Evolutionary conservation across 2,113 vertebrate species (phyloP), one percentile per base, ranked within the genome.

Genomic region (Crocuta crocuta): DNA sequence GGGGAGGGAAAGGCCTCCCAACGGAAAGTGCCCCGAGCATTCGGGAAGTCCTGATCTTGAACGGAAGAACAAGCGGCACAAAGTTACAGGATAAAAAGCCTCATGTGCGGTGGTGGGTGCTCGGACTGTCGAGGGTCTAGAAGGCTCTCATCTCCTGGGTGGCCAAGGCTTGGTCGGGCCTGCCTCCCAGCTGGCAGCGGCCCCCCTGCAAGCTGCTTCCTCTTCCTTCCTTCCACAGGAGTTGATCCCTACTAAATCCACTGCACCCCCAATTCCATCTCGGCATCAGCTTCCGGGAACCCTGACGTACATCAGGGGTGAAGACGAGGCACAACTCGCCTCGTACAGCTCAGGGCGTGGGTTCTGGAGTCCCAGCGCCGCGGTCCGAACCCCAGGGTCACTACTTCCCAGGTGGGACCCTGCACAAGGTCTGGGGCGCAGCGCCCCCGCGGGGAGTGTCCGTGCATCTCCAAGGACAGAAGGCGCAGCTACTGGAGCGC

Each of bases 21-120:
- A 21, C 0, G 0, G 7, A 21, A 0, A 4, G 31, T 31, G 26
- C 33, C n/a, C 4, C 3, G 0, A 19, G 21, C 10, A 11, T 2
- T 39, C 5, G 10, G 74, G 17, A 8, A 48, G 43, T 8, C 50
- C 15, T 48, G 10, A 12, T 8, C 5, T 24, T 33, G 13, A 48
- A 2, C 3, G 10, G 48, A n/a, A 28, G 45, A 10, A 82, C 10
- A 26, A n/a, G 16, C 0, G 12, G 50, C 48, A n/a, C 66, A 33
- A 39, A 45, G 82, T 19, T 3, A n/a, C 48, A 68, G 15, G 9
- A 39, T 0, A 23, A 7, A 31, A 0, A 8, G 70, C 58, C 78
- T 92, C 74, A 2, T 0, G 43, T 24, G 31, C 68, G 31, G 23
- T 2, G 8, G 73, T 9, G 17, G 66, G 73, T 17, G 7, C 35